Evolutionary conservation across 2,113 vertebrate genomes (phyloP).

Genomic region (Corythoichthys haematopterus): DNA sequence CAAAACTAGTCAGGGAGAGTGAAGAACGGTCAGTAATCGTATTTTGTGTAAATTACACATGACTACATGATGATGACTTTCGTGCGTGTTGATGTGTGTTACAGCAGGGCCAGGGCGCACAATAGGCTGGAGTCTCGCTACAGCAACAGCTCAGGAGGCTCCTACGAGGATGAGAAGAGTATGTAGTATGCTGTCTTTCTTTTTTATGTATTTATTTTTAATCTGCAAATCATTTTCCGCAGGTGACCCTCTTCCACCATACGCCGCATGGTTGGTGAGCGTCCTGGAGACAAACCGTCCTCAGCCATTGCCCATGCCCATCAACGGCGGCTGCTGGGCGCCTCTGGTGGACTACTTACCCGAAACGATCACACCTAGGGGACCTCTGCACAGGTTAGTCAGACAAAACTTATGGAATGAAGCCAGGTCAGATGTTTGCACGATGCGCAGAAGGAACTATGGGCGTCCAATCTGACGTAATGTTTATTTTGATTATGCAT

Average conservation of each 20-base stretch:
- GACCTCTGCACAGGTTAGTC: constrained; percentile 87
- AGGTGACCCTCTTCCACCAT: constrained; percentile 92
- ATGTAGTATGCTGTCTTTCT: constrained; percentile 51
- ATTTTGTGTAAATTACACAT: not conserved
- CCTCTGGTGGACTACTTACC: constrained; percentile 96
- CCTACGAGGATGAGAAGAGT: constrained; percentile 98
- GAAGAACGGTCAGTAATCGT: constrained; percentile 83
- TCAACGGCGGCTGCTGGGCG: constrained; percentile 95
- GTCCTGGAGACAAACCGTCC: constrained; percentile 90
- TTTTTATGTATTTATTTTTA: not conserved
- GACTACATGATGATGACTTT: not conserved
- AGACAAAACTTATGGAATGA: constrained; percentile 14
- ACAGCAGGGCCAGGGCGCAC: constrained; percentile 81
- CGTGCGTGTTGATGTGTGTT: not conserved
- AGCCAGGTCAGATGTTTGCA: constrained; percentile 16
- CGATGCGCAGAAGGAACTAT: constrained; percentile 9
- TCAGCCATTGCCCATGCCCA: constrained; percentile 92
- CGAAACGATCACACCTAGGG: constrained; percentile 91
- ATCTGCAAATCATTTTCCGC: constrained; percentile 9
- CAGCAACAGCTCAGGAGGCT: constrained; percentile 97
- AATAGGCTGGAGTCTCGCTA: constrained; percentile 96
- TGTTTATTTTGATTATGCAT: constrained; percentile 5
- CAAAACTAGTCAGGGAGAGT: constrained; percentile 80
- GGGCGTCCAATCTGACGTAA: not conserved
- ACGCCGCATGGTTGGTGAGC: constrained; percentile 88